phyloP scores from a whole-genome alignment of 2,888 invertebrate species.

The Leptinotarsa tumamoca region DNA sequence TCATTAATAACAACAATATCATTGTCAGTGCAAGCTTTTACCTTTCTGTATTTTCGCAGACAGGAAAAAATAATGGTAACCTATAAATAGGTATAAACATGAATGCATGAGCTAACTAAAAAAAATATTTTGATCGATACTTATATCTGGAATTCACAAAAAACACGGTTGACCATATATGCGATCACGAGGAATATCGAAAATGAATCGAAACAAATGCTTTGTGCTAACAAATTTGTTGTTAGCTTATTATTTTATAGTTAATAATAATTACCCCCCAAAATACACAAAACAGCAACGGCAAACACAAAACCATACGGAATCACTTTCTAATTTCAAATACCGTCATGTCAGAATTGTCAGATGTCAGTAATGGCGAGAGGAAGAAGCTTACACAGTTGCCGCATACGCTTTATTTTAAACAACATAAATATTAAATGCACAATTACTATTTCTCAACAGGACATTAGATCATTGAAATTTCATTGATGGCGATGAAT shows the following conservation, averaged over 20 bases:
- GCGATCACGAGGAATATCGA: too few relatives aligned
- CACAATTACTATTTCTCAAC: too few relatives aligned
- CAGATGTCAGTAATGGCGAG: background rate
- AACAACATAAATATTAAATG: too few relatives aligned
- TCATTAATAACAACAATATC: conserved; percentile 9
- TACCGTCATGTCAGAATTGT: background rate
- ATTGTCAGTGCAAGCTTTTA: background rate
- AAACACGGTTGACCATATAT: background rate
- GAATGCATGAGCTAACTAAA: background rate
- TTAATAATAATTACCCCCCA: background rate
- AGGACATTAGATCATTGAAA: too few relatives aligned
- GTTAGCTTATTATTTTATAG: background rate
- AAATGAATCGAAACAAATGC: too few relatives aligned
- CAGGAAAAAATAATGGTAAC: background rate
- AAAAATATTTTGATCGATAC: background rate
- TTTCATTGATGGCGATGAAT: too few relatives aligned
- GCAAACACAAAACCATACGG: background rate
- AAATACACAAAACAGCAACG: background rate
- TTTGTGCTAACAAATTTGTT: background rate
- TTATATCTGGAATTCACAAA: background rate
- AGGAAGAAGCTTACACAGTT: background rate
- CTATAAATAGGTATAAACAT: background rate
- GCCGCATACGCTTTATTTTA: background rate
- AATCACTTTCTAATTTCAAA: background rate
- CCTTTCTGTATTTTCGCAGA: background rate